Base-by-base conservation (phyloP, 2,888 invertebrate genomes). In the Eustalomyia histrio region DNA sequence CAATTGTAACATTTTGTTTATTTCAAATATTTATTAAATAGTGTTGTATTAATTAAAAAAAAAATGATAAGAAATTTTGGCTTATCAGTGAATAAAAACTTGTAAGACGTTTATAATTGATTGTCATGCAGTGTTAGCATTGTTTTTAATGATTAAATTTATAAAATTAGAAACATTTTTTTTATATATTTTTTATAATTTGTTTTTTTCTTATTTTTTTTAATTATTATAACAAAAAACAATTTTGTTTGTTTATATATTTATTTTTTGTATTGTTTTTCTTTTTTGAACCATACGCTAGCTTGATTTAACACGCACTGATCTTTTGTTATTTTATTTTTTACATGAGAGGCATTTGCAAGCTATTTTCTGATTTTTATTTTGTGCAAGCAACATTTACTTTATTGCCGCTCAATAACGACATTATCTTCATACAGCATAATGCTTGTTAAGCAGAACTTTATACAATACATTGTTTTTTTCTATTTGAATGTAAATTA, bases 221-320 rank as follows among this genome's bases (percentile, higher is more conserved):
- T 18, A 5, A 53, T 72, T 17, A 55, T 43, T 24, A n/a, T n/a
- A n/a, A n/a, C n/a, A n/a, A n/a, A n/a, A n/a, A 18, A 33, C 2
- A 14, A 33, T 43, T 29, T 35, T 24, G 16, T 16, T 47, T 29
- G 29, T 63, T 58, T 71, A 60, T 29, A 33, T 17, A 10, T 35
- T 47, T 68, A n/a, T 17, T n/a, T n/a, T n/a, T n/a, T n/a, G 1
- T 12, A 60, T 47, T 63, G 29, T 29, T 29, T 64, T 14, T 47
- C 55, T 76, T 71, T 67, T 76, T 71, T 67, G 74, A 75, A 78
- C 81, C 74, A 74, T 74, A 61, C 74, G 21, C 67, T 55, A 69
- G 81, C 81, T 71, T 63, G 58, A 50, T 67, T 69, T 43, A 78
- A 71, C 74, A 71, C 76, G 78, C 74, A 78, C 78, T 78, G 72